phyloP scores from a whole-genome alignment of 2,888 invertebrate species.

The Nomada fabriciana region DNA sequence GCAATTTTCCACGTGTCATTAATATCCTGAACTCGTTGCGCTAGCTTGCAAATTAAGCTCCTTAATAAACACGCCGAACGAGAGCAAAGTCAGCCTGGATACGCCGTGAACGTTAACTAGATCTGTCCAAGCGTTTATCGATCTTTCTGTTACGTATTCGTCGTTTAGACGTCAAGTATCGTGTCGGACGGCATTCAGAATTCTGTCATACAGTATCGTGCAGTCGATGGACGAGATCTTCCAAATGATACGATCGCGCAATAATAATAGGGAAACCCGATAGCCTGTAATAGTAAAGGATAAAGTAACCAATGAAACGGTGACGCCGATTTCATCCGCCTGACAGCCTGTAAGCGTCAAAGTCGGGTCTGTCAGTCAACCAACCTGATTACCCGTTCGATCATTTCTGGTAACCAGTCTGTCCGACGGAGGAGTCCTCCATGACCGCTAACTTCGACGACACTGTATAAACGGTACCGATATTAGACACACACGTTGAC shows the following conservation, averaged over 20 bases:
- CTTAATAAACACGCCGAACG: background rate
- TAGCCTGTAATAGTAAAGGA: slow-evolving; percentile 49
- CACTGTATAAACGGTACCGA: slow-evolving; percentile 24
- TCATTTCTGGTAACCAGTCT: slow-evolving; percentile 37
- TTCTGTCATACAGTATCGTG: background rate
- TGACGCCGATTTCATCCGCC: slow-evolving; percentile 42
- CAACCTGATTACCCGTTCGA: slow-evolving; percentile 47
- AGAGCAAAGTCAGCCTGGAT: slow-evolving; percentile 3
- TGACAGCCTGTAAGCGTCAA: slow-evolving; percentile 51
- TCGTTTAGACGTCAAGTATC: background rate
- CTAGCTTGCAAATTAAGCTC: slow-evolving; percentile 35
- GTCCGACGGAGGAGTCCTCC: slow-evolving; percentile 25
- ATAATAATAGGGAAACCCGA: slow-evolving; percentile 50
- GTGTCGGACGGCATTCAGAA: background rate
- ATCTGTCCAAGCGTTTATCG: slow-evolving; percentile 29
- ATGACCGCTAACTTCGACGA: slow-evolving; percentile 39
- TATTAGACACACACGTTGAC: background rate
- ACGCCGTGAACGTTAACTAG: slow-evolving; percentile 20
- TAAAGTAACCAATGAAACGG: slow-evolving; percentile 32
- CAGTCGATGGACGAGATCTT: slow-evolving; percentile 8
- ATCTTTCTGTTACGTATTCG: background rate
- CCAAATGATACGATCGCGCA: background rate
- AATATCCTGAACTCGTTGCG: slow-evolving; percentile 28
- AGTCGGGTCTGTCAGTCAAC: slow-evolving; percentile 54
- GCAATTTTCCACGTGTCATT: slow-evolving; percentile 45